Base-by-base conservation (phyloP, 1,140 invertebrate genomes). In the Cydia strobilella region DNA sequence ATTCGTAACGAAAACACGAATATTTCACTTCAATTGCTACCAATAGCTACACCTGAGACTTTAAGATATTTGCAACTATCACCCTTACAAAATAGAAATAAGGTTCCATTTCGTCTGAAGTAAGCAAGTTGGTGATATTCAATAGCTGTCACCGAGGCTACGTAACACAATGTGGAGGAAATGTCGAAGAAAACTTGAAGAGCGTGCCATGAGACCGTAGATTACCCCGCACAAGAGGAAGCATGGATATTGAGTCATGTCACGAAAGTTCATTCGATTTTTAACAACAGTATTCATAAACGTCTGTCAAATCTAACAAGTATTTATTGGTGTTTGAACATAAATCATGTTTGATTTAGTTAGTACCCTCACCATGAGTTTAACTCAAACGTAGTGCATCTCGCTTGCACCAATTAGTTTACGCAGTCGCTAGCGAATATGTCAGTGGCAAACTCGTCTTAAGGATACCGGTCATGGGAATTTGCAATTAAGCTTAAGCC, bases 1-100 rank as follows among this genome's bases (percentile, higher is more conserved):
- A 63, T 63, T 25, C 62, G 62, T 63, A 63, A 63, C 23, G 62
- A 63, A 48, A 63, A 63, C 62, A 63, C 62, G 62, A 63, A 63
- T 62, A 62, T 62, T 63, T 63, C 62, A 27, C 20, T 63, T 9
- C 25, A 63, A 63, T 63, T 63, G 31, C 23, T 63, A 5, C 25
- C 62, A 63, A 23, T 48, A 48, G 45, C 45, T 23, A 18, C 62
- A 63, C 62, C 62, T 63, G 62, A 7, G 62, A 6, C 12, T 63
- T 13, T 25, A 3, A 3, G 23, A 5, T 25, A 3, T 48, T 15
- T 15, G 10, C 12, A 10, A 63, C 12, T 25, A 13, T 63, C 62
- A 27, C 15, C 25, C 23, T 12, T 63, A 63, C 12, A 2, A 7
- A 1, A 25, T 63, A 62, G 6, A 12, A 13, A 63, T 23, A 63